These are phyloP conservation scores for Heliconius ethilla DNA, from an alignment of 2,888 invertebrate genomes.

Conservation along the genomic window DNA sequence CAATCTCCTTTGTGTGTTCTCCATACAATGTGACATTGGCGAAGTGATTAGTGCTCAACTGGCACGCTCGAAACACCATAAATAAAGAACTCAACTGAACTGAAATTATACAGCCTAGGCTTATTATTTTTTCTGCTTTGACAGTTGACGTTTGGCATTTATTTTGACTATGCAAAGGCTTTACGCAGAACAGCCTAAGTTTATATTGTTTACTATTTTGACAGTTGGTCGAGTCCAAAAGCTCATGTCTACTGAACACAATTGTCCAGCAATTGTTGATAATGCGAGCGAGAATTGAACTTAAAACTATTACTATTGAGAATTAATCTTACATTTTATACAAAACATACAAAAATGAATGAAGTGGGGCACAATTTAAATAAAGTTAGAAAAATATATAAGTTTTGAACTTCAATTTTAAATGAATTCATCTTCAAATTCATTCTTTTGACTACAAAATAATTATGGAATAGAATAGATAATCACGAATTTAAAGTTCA, in stretches of 20 bases:
- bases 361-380: not conserved
- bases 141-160: not conserved
- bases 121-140: not conserved
- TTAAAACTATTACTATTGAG: conserved; percentile 20
- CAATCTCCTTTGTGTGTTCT: too few species aligned
- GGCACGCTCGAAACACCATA: too few species aligned
- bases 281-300: conserved; percentile 45
- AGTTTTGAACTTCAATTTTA: not conserved
- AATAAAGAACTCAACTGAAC: not conserved
- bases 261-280: conserved; percentile 60
- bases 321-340: conserved; percentile 23
- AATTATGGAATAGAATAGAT: not conserved
- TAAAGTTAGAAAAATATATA: not conserved
- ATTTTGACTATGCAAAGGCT: not conserved
- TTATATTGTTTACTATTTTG: not conserved
- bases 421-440: not conserved
- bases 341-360: conserved; percentile 29
- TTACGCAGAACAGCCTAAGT: not conserved
- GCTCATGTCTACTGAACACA: conserved; percentile 50
- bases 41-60: too few species aligned
- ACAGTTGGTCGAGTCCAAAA: conserved; percentile 33
- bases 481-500: not conserved
- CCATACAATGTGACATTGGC: too few species aligned
- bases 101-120: not conserved
- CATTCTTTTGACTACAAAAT: not conserved